Conservation (phyloP, 2,113 vertebrate genomes). For the Balaeniceps rex region DNA sequence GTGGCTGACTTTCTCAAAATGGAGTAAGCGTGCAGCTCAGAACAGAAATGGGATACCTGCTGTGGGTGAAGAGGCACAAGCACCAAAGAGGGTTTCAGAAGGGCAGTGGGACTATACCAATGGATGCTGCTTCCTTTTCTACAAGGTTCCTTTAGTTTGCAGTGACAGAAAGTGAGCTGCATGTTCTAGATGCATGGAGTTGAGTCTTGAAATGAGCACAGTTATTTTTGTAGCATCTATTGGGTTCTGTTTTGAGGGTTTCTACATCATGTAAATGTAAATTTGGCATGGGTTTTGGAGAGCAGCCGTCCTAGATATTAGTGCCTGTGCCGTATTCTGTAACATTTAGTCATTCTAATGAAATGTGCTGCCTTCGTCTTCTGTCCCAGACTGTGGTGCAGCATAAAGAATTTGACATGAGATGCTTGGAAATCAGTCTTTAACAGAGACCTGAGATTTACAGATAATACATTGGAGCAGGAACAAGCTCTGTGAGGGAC, state of each 20-base stretch:
- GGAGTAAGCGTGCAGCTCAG: not conserved
- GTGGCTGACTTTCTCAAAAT: not conserved
- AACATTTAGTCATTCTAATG: not conserved
- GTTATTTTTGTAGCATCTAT: not conserved
- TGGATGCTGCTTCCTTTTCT: not conserved
- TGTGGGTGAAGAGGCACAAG: not conserved
- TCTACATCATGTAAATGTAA: not conserved
- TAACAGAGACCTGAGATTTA: not conserved
- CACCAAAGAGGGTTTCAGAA: not conserved
- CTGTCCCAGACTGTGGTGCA: not conserved
- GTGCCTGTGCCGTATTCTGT: not conserved
- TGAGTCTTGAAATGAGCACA: not conserved
- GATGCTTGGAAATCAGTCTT: not conserved
- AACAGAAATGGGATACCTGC: not conserved
- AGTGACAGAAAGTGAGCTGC: not conserved
- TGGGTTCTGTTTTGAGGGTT: not conserved
- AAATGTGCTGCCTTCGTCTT: not conserved
- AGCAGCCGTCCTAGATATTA: not conserved
- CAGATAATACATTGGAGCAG: not conserved
- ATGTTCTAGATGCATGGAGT: not conserved
- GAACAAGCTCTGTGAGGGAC: not conserved
- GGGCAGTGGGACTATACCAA: not conserved
- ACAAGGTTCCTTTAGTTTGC: not conserved
- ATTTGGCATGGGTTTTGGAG: not conserved
- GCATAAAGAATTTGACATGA: not conserved